These are phyloP conservation scores for Monochamus saltuarius DNA, from an alignment of 1,140 invertebrate species.

Conservation along the genomic window DNA sequence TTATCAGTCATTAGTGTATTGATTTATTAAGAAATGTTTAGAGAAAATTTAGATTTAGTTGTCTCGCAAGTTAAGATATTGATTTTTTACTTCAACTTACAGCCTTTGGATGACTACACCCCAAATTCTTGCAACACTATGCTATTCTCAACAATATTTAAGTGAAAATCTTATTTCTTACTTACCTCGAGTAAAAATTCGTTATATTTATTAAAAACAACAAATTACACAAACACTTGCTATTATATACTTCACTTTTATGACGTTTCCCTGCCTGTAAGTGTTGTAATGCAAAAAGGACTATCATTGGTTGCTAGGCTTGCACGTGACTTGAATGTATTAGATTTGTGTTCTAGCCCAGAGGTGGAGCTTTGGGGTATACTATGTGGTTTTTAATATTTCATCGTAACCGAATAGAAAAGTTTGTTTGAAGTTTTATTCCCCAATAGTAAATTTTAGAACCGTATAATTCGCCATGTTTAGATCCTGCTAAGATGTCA, in stretches of 20 bases:
- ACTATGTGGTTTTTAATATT: no score
- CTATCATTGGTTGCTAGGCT: conserved; percentile 18
- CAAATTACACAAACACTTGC: conserved; percentile 16
- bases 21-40: no score
- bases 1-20: no score
- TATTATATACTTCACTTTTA: conserved; percentile 9
- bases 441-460: no score
- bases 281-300: conserved; percentile 27
- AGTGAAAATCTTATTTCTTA: background rate
- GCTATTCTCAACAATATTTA: background rate
- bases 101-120: conserved; percentile 10
- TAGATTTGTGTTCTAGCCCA: no score
- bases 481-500: no score
- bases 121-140: background rate
- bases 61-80: conserved; percentile 2
- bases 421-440: no score
- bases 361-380: no score
- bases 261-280: conserved; percentile 23
- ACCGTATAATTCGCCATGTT: no score
- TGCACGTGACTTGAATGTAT: conserved; percentile 16
- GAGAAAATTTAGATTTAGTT: no score
- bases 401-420: no score
- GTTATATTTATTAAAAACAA: background rate
- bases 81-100: conserved; percentile 9
- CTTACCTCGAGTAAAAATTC: conserved; percentile 5